These are phyloP conservation scores for Misgurnus mizolepis DNA, from an alignment of 2,113 vertebrate species.

Conservation along the genomic window DNA sequence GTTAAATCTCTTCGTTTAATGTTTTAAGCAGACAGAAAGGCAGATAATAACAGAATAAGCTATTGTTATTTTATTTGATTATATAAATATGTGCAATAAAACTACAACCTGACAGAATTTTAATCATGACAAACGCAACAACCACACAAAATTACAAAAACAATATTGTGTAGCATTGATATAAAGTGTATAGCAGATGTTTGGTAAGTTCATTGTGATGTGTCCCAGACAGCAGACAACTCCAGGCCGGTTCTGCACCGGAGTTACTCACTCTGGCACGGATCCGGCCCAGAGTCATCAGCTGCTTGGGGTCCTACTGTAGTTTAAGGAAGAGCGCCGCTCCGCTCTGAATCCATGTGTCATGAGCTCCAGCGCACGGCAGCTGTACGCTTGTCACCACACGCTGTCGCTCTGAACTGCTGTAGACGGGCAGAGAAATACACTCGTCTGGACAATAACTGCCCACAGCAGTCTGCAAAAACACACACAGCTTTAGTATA, in stretches of 20 bases:
- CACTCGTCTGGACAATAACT: constrained; percentile 82
- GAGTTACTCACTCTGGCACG: no score
- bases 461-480: constrained; percentile 73
- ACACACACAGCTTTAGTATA: constrained; percentile 15
- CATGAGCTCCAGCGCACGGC: constrained; percentile 84
- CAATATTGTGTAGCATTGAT: background rate
- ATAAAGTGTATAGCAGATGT: background rate
- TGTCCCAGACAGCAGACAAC: background rate
- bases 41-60: background rate
- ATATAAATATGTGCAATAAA: background rate
- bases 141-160: background rate
- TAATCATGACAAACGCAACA: background rate
- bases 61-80: background rate
- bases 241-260: no score
- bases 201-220: background rate
- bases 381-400: constrained; percentile 89
- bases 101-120: background rate
- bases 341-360: constrained; percentile 93
- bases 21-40: background rate
- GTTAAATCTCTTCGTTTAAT: no score
- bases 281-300: no score
- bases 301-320: constrained; percentile 66
- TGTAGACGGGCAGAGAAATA: constrained; percentile 89
- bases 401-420: constrained; percentile 83
- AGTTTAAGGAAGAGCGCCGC: constrained; percentile 92